Conservation (phyloP, 2,113 vertebrate species). For the Limnothrissa miodon region DNA sequence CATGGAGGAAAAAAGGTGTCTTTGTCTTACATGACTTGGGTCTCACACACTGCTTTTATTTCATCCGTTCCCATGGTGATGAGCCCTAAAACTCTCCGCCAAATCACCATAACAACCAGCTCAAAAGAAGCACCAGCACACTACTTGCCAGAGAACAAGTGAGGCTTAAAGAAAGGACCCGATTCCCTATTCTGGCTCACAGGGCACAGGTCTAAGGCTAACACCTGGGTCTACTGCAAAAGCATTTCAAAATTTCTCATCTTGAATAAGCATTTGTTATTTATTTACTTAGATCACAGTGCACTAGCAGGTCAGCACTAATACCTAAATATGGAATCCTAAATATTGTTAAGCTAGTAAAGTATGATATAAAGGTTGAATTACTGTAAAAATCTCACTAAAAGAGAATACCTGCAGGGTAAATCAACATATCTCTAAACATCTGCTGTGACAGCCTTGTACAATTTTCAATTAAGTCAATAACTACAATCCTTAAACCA, state of each 20-base stretch:
- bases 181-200: conserved; percentile 33
- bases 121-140: conserved; percentile 38
- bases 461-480: neutral
- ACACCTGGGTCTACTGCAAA: conserved; percentile 22
- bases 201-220: conserved; percentile 21
- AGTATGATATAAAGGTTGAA: too few relatives aligned
- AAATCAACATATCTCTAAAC: too few relatives aligned
- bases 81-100: conserved; percentile 52
- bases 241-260: neutral
- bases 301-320: neutral
- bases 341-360: too few relatives aligned
- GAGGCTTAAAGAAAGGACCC: conserved; percentile 31
- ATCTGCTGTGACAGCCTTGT: neutral
- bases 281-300: neutral
- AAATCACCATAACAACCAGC: conserved; percentile 66
- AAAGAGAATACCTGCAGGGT: too few relatives aligned
- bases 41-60: conserved; percentile 52
- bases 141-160: conserved; percentile 36
- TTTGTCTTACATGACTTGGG: conserved; percentile 59
- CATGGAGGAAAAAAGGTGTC: conserved; percentile 15
- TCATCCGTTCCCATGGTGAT: conserved; percentile 63
- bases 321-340: neutral
- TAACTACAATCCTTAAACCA: neutral
- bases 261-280: neutral
- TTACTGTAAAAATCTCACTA: too few relatives aligned